phyloP scores from a whole-genome alignment of 2,113 vertebrate genomes.

The Paracanthobrama guichenoti region DNA sequence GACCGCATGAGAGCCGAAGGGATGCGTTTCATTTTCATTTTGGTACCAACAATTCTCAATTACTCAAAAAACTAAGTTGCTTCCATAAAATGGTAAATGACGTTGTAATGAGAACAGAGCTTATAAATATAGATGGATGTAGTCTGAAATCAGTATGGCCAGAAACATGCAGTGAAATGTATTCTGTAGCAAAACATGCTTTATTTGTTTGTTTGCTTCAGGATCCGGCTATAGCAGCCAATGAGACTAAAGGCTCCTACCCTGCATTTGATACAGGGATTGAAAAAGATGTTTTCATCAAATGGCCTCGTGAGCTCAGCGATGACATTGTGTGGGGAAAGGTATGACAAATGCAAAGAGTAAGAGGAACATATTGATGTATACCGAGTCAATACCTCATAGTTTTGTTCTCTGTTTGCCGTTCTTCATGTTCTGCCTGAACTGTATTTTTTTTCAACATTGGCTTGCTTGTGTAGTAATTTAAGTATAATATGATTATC shows the following conservation, averaged over 20 bases:
- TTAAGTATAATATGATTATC: background rate
- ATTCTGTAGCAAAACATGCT: background rate
- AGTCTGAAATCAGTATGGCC: background rate
- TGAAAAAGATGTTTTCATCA: conserved; percentile 81
- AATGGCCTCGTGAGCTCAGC: conserved; percentile 72
- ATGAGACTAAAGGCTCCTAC: conserved; percentile 80
- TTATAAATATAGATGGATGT: background rate
- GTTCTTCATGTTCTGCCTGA: background rate
- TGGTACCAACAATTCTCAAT: conserved; percentile 75
- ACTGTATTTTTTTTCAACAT: background rate
- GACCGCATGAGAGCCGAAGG: conserved; percentile 76
- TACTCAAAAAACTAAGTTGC: background rate
- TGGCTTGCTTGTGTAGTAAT: background rate
- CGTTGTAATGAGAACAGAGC: background rate
- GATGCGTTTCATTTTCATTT: conserved; percentile 90
- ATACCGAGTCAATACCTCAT: background rate
- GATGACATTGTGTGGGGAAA: conserved; percentile 80
- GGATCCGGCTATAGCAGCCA: conserved; percentile 92
- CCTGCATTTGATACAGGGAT: conserved; percentile 75
- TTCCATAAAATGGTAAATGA: no score
- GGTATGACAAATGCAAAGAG: conserved; percentile 51
- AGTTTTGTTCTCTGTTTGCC: background rate
- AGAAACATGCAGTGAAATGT: background rate
- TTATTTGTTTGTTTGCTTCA: conserved; percentile 62
- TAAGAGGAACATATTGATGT: conserved; percentile 34